Evolutionary conservation across 2,797 vertebrate genomes (phyloP).

Genomic region (Ataeniobius toweri): DNA sequence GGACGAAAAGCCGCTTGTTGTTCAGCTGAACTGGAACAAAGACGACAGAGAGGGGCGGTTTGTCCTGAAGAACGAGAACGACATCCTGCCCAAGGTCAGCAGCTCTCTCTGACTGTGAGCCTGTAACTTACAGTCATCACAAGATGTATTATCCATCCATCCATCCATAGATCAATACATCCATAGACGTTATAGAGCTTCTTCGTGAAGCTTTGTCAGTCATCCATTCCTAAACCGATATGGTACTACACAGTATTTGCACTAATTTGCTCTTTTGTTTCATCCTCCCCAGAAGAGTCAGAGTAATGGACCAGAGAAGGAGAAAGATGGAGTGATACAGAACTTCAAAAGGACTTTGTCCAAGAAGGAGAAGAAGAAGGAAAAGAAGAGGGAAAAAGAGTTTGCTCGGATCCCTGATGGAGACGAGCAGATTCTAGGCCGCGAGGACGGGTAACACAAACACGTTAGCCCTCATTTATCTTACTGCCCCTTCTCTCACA

Average conservation of each 20-base stretch:
- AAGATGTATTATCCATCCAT: background rate
- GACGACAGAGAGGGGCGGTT: slow-evolving; percentile 97
- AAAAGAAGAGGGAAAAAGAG: slow-evolving; percentile 95
- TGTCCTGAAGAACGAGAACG: slow-evolving; percentile 98
- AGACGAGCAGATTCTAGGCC: slow-evolving; percentile 83
- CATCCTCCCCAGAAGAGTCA: slow-evolving; percentile 85
- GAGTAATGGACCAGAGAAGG: slow-evolving; percentile 96
- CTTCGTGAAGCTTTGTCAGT: no score
- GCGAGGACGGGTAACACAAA: slow-evolving; percentile 87
- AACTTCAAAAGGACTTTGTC: slow-evolving; percentile 97
- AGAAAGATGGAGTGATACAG: slow-evolving; percentile 97
- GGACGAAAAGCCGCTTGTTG: slow-evolving; percentile 97
- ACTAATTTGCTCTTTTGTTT: background rate
- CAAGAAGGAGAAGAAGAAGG: slow-evolving; percentile 98
- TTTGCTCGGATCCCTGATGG: slow-evolving; percentile 86
- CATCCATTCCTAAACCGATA: background rate
- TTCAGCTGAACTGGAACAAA: slow-evolving; percentile 99
- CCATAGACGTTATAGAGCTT: no score
- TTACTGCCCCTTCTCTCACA: slow-evolving; percentile 30
- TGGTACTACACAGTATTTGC: background rate
- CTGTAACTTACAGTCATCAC: background rate
- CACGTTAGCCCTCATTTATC: slow-evolving; percentile 31
- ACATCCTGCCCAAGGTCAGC: slow-evolving; percentile 90
- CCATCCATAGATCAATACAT: no score
- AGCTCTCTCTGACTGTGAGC: slow-evolving; percentile 9